Evolutionary conservation across 2,888 invertebrate species (phyloP).

Genomic region (Eremobia ochroleuca): DNA sequence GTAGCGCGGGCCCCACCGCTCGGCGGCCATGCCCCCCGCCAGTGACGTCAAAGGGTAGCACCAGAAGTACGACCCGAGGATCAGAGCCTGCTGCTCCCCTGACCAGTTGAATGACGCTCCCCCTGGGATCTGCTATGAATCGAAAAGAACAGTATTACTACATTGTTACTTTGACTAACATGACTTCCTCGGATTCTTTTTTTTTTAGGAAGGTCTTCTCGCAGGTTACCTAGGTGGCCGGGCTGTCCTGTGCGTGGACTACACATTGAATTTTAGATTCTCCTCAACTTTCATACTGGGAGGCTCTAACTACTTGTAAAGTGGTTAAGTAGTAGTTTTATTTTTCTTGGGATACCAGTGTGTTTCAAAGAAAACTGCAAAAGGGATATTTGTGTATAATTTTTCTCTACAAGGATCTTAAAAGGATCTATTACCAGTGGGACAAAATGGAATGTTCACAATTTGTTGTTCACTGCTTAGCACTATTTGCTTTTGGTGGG

Average conservation of each 20-base stretch:
- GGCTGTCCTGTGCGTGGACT: not conserved
- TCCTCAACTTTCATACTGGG: not conserved
- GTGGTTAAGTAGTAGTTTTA: not conserved
- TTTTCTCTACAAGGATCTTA: not conserved
- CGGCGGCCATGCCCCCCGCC: conserved; percentile 92
- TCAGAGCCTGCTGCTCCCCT: conserved; percentile 91
- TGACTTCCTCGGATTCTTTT: not conserved
- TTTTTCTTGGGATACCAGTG: not conserved
- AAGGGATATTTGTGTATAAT: not conserved
- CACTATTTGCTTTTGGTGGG: not conserved
- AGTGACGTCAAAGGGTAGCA: conserved; percentile 93
- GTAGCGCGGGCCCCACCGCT: conserved; percentile 92
- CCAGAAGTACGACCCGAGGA: conserved; percentile 93
- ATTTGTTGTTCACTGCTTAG: not conserved
- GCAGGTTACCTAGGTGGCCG: too few relatives aligned
- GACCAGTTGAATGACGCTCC: conserved; percentile 90
- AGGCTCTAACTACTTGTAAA: not conserved
- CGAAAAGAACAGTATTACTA: conserved; percentile 53
- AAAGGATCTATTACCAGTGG: not conserved
- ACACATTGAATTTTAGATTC: not conserved
- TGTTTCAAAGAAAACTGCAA: not conserved
- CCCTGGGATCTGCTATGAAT: conserved; percentile 60
- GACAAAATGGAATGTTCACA: not conserved
- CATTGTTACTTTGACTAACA: not conserved
- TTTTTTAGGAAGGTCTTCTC: not conserved